Conservation (phyloP, 2,797 vertebrate species). For the Sciaenops ocellatus region DNA sequence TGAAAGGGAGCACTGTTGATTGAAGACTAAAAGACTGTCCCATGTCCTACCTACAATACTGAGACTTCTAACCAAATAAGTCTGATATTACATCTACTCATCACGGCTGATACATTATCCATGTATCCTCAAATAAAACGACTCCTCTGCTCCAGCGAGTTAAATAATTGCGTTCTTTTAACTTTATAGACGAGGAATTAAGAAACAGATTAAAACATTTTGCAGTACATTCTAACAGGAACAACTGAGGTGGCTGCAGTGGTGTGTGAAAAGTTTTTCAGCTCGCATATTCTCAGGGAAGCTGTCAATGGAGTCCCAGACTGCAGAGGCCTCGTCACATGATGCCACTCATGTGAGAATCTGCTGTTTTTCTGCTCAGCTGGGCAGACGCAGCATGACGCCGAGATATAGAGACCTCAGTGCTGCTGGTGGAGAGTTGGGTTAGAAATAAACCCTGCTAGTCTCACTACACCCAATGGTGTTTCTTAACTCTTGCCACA, state of each 20-base stretch:
- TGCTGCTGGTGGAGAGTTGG: slow-evolving; percentile 21
- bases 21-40: not conserved
- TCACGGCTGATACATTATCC: not conserved
- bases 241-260: slow-evolving; percentile 13
- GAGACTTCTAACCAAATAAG: not conserved
- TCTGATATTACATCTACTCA: not conserved
- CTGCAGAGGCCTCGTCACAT: slow-evolving; percentile 80
- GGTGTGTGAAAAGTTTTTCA: slow-evolving; percentile 59
- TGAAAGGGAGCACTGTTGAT: not conserved
- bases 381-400: slow-evolving; percentile 76
- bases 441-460: slow-evolving; percentile 1
- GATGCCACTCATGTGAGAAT: slow-evolving; percentile 87
- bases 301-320: slow-evolving; percentile 68
- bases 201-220: slow-evolving; percentile 37
- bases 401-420: slow-evolving; percentile 29
- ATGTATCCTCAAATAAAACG: not conserved
- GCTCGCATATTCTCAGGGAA: slow-evolving; percentile 55
- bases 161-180: slow-evolving; percentile 5
- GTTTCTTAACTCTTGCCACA: slow-evolving; percentile 20
- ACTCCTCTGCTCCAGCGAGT: not conserved
- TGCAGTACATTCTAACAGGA: not conserved
- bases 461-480: not conserved
- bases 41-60: not conserved
- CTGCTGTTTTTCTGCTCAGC: slow-evolving; percentile 85
- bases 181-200: slow-evolving; percentile 4